A percentile compares a stretch with the other conserved stretches of the same genome.
These are phyloP conservation scores for Agriopis leucophaearia DNA, from an alignment of 2,888 invertebrate species.

Conservation along the genomic window DNA sequence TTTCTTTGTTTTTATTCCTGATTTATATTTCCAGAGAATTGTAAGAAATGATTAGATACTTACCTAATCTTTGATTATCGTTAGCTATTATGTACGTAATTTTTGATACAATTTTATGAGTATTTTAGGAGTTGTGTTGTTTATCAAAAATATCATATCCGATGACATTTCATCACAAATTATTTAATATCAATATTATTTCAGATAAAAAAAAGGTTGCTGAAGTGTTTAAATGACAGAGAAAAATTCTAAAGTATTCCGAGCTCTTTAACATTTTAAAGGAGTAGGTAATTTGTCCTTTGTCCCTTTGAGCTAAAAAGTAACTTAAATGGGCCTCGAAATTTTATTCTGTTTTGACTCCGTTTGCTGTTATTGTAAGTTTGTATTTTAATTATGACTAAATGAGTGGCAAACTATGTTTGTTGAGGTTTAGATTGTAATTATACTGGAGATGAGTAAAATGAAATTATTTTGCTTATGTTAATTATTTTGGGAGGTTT, in stretches of 20 bases:
- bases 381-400: slow-evolving; percentile 22
- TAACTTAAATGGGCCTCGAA: slow-evolving; percentile 35
- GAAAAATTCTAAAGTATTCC: slow-evolving; percentile 10
- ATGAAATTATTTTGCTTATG: no score
- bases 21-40: no score
- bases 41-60: no score
- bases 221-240: slow-evolving; percentile 10
- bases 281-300: slow-evolving; percentile 38
- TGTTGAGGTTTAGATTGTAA: neutral
- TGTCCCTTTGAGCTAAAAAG: slow-evolving; percentile 41
- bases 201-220: neutral
- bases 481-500: no score
- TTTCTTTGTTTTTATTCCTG: no score
- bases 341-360: slow-evolving; percentile 43
- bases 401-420: slow-evolving; percentile 6
- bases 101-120: neutral
- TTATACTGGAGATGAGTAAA: neutral
- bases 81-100: no score
- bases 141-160: neutral
- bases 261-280: slow-evolving; percentile 37
- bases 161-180: neutral
- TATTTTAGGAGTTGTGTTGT: neutral
- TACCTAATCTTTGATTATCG: no score
- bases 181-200: neutral
- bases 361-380: slow-evolving; percentile 24